Evolutionary conservation across 2,888 invertebrate species (phyloP), one percentile per base, ranked within the genome.

Genomic region (Cheilosia soror): DNA sequence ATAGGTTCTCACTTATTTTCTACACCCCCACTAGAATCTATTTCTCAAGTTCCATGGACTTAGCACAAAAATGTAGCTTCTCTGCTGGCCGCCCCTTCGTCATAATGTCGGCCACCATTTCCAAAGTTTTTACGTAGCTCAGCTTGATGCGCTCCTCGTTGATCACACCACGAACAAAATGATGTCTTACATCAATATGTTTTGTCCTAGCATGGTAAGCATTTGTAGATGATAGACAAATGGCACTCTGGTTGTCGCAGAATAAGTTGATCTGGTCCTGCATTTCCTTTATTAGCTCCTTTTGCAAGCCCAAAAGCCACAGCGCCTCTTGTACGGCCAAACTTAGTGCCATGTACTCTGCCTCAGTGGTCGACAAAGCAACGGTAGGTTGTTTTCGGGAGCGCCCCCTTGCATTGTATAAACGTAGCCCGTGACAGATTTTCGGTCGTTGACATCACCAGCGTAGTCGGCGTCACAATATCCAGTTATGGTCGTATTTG

Each of bases 361-460:
- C 42, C 42, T n/a, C 42, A n/a, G 42, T 44, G 5, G 42, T n/a
- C 2, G 49, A 49, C 1, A 49, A 11, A 11, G 63, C 63, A 4
- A 63, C 49, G 15, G 63, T 63, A 29, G 49, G 33, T 47, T 63
- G 49, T 13, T 49, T 63, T 63, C 31, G 7, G 49, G 9, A 15
- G 33, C 44, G 0, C 42, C 31, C 4, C 11, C 57, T 55, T n/a
- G 57, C 42, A 47, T n/a, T 20, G n/a, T 27, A 33, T 40, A 57
- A 31, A 47, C 69, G 15, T 57, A 69, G 0, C 44, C 69, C 25
- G 55, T 69, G 1, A 57, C 44, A 2, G 69, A 69, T 57, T 44
- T 69, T 44, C 57, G 55, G 4, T 68, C 68, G 20, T 68, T 31
- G n/a, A 11, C 27, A 31, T 68, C 68, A 57, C 53, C 55, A 13